Conservation (phyloP, 2,113 vertebrate species). For the Lates calcarifer region DNA sequence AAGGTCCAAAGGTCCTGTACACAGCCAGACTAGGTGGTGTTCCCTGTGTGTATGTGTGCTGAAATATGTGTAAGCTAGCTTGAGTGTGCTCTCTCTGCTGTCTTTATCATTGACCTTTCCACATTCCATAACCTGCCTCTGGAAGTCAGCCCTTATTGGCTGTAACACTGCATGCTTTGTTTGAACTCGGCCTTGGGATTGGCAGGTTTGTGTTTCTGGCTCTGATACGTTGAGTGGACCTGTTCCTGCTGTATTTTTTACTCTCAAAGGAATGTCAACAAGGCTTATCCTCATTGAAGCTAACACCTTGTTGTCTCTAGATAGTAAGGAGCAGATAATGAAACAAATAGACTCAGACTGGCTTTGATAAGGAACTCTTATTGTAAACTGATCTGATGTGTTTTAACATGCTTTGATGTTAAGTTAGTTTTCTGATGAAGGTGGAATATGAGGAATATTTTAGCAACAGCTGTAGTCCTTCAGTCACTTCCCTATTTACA, state of each 20-base stretch:
- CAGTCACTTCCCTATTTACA: not conserved
- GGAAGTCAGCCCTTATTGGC: conserved; percentile 73
- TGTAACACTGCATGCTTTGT: conserved; percentile 68
- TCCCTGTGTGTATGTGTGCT: not conserved
- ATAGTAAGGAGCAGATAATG: not conserved
- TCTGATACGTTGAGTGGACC: conserved; percentile 46
- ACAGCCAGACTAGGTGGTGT: not conserved
- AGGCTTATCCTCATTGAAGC: conserved; percentile 17
- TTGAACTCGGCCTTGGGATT: conserved; percentile 71
- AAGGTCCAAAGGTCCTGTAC: conserved; percentile 20
- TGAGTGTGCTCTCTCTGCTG: conserved; percentile 19
- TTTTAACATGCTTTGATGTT: not conserved
- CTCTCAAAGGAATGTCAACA: conserved; percentile 46
- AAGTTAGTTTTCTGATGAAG: not conserved
- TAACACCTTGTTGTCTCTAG: conserved; percentile 32
- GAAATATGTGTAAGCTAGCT: conserved; percentile 4
- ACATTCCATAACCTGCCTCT: conserved; percentile 76
- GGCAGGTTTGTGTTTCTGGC: conserved; percentile 56
- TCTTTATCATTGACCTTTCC: conserved; percentile 76
- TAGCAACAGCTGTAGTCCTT: not conserved
- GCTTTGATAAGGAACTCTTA: not conserved
- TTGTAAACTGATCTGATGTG: not conserved
- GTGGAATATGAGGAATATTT: not conserved
- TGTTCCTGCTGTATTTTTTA: conserved; percentile 59
- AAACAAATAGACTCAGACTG: not conserved